phyloP scores from a whole-genome alignment of 2,888 invertebrate genomes.

The Caenorhabditis becei region DNA sequence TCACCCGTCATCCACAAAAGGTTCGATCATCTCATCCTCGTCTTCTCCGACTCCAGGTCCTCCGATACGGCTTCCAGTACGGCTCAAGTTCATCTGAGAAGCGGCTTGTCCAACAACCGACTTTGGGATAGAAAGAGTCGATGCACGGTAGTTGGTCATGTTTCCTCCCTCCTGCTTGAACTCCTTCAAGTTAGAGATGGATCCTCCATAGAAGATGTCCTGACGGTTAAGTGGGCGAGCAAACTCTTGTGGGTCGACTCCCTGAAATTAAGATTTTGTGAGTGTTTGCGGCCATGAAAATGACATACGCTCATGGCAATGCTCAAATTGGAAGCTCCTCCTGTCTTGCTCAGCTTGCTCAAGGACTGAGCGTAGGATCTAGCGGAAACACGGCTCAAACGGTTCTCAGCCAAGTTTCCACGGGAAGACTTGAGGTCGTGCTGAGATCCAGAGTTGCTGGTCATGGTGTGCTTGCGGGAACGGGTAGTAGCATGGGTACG shows the following conservation, averaged over 20 bases:
- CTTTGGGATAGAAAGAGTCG: slow-evolving; percentile 70
- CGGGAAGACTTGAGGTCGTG: slow-evolving; percentile 73
- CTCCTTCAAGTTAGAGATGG: slow-evolving; percentile 93
- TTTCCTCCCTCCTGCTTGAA: slow-evolving; percentile 84
- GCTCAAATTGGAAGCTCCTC: slow-evolving; percentile 74
- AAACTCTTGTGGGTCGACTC: slow-evolving; percentile 80
- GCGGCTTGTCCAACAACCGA: slow-evolving; percentile 70
- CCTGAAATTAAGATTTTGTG: too few species aligned
- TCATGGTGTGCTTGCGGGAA: slow-evolving; percentile 67
- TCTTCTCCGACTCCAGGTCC: slow-evolving; percentile 42
- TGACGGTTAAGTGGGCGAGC: slow-evolving; percentile 84
- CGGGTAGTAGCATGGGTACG: slow-evolving; percentile 42
- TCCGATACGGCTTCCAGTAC: slow-evolving; percentile 51
- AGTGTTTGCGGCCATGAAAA: too few species aligned
- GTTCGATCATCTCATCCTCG: slow-evolving; percentile 60
- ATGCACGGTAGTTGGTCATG: slow-evolving; percentile 65
- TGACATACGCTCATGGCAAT: slow-evolving; percentile 77
- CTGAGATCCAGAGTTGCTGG: slow-evolving; percentile 70
- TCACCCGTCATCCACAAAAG: slow-evolving; percentile 57
- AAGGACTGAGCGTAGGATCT: slow-evolving; percentile 79
- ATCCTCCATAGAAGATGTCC: slow-evolving; percentile 98
- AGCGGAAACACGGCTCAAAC: slow-evolving; percentile 66
- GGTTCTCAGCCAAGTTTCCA: slow-evolving; percentile 62
- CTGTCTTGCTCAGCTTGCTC: slow-evolving; percentile 74
- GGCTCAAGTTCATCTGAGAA: slow-evolving; percentile 69